Percentiles rank a stretch among this genome's conserved stretches.
Evolutionary conservation across 1,140 invertebrate species (phyloP).

Genomic region (Drosophila equinoxialis): DNA sequence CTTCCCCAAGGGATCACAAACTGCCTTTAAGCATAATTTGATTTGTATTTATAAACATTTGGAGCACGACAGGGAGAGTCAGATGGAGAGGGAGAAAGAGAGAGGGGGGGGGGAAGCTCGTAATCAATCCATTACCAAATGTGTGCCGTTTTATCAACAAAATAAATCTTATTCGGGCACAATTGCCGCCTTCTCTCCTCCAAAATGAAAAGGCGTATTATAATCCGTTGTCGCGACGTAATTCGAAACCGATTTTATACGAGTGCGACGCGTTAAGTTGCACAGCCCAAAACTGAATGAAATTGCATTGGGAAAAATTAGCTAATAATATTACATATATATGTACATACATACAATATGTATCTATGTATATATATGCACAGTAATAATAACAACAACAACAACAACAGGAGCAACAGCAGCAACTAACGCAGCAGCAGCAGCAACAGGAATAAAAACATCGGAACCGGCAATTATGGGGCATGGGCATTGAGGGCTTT

Average conservation of each 20-base stretch:
- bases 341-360: too few species aligned
- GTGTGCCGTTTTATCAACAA: constrained; percentile 9
- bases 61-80: background rate
- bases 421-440: background rate
- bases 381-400: background rate
- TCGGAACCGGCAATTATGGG: constrained; percentile 20
- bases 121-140: constrained; percentile 17
- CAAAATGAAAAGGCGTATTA: background rate
- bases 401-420: background rate
- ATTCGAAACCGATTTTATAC: constrained; percentile 12
- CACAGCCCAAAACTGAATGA: constrained; percentile 23
- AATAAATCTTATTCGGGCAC: constrained; percentile 9
- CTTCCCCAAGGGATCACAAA: constrained; percentile 3
- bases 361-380: background rate
- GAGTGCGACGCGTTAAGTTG: constrained; percentile 9
- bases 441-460: constrained; percentile 10
- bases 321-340: constrained; percentile 10
- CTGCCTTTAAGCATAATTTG: constrained; percentile 13
- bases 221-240: constrained; percentile 2
- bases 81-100: background rate
- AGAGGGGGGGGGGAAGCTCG: background rate
- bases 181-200: background rate
- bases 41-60: constrained; percentile 15
- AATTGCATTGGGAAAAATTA: constrained; percentile 14
- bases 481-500: constrained; percentile 3